Evolutionary conservation across 2,797 vertebrate species (phyloP), one percentile per base, ranked within the genome.

Genomic region (Myoxocephalus aenaeus): DNA sequence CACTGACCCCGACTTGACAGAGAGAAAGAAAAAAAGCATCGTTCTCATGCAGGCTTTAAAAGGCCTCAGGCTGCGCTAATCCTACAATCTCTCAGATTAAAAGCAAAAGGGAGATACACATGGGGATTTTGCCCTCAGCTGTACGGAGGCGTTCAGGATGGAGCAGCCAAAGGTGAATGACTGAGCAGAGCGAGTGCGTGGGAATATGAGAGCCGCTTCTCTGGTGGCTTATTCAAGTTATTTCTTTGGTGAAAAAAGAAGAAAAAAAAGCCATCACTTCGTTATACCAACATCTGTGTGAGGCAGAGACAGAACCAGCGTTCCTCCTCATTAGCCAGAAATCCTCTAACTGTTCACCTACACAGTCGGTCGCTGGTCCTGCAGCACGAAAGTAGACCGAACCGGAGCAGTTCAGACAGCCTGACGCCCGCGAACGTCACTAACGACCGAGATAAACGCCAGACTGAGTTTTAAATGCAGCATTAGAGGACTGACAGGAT

Each of bases 31-130:
- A 72, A 59, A 44, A 66, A 3, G 27, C 46, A 51, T 73, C 50
- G 6, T 14, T 54, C 13, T 77, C 57, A 46, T 22, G 50, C 64
- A 69, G 57, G 86, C 70, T 86, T 90, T 84, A 76, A 32, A 79
- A 82, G 67, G 70, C 77, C 79, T 69, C 57, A 71, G 67, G 69
- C 81, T 72, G 78, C 2, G 29, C 44, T 92, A 90, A 92, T 91
- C 87, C 84, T 46, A 40, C 81, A 87, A 89, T 89, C 87, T 85
- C 71, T 72, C 73, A 73, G 87, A 91, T 89, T 90, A 53, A 79
- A 85, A 82, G 25, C 29, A 56, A 42, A 77, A 74, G 25, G 27
- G 73, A 81, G 48, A 75, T 54, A 46, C 59, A 59, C 73, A 63
- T 64, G 38, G 67, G 65, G 36, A 50, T 10, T 81, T 78, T 73